Evolutionary conservation across 1,140 invertebrate genomes (phyloP), one percentile per base, ranked within the genome.

Genomic region (Amyelois transitella): DNA sequence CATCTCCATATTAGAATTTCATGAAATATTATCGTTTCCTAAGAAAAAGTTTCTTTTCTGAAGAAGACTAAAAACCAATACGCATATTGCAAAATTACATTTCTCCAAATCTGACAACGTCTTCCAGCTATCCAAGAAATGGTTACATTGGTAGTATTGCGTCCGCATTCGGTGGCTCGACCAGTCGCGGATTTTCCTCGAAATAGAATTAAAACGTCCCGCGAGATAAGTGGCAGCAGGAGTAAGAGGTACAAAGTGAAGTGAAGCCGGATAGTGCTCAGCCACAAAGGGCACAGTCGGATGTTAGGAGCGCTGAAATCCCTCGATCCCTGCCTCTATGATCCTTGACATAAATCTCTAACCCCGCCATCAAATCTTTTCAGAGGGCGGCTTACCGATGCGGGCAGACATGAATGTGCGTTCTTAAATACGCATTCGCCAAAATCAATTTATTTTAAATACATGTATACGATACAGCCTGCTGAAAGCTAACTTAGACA

Each of bases 271-370:
- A 82, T 85, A 85, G 81, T 82, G 81, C 80, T 82, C 79, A 78
- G 67, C 69, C 76, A 87, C 81, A 87, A 87, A 85, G 81, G 77
- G 77, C 77, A 81, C 79, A 85, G 81, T 80, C 75, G 79, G 77
- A 84, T 83, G 79, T 69, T 75, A 68, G 79, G 74, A 81, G 75
- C 73, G 74, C 78, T 81, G 79, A 80, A 84, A 82, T 81, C 81
- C 77, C 77, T 70, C 77, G 79, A 84, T 85, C 76, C 75, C 77
- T 69, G 69, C 65, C 75, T 85, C 71, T 87, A 87, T 87, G 82
- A 81, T 87, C 84, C 82, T 87, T 87, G 84, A 87, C 82, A 87
- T 86, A 84, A 87, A 87, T 84, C 82, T 87, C 82, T 84, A 84
- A 87, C 84, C 76, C 75, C 79, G 75, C 81, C 81, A 79, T 87